These are phyloP conservation scores for Lumbricus terrestris DNA, from an alignment of 2,888 invertebrate species.

Conservation along the genomic window DNA sequence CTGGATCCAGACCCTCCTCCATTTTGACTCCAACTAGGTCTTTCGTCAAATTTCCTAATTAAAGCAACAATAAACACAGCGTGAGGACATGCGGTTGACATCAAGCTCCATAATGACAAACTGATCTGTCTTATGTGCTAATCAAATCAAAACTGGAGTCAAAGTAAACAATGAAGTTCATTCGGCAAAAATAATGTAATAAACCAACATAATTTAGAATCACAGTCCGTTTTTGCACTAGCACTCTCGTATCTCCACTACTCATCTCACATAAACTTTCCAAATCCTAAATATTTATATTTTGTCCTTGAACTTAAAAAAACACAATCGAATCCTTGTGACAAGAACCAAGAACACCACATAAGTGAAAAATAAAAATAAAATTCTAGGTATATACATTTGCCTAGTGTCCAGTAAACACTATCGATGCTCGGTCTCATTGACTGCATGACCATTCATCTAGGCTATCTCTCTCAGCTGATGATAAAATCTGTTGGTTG, in stretches of 20 bases:
- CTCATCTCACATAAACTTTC: neutral
- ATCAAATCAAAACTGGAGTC: neutral
- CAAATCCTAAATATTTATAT: neutral
- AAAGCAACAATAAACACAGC: conserved; percentile 13
- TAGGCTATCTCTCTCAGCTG: too few species aligned
- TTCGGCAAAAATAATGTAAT: neutral
- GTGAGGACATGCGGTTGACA: too few species aligned
- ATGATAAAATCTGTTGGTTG: too few species aligned
- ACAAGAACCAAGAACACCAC: neutral
- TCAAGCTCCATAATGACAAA: neutral
- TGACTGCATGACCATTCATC: too few species aligned
- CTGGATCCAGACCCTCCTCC: conserved; percentile 36
- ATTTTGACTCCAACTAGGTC: conserved; percentile 35
- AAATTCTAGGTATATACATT: too few species aligned
- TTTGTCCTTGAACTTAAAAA: neutral
- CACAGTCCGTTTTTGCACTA: too few species aligned
- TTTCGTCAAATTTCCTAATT: conserved; percentile 37
- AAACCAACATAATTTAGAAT: too few species aligned
- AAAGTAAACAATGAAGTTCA: neutral
- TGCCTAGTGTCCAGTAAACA: neutral
- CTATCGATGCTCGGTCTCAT: neutral
- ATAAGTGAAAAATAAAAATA: neutral
- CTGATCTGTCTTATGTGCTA: neutral
- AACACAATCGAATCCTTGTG: neutral
- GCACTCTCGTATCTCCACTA: too few species aligned